Evolutionary conservation across 2,888 invertebrate genomes (phyloP).

Genomic region (Serrognathus titanus): DNA sequence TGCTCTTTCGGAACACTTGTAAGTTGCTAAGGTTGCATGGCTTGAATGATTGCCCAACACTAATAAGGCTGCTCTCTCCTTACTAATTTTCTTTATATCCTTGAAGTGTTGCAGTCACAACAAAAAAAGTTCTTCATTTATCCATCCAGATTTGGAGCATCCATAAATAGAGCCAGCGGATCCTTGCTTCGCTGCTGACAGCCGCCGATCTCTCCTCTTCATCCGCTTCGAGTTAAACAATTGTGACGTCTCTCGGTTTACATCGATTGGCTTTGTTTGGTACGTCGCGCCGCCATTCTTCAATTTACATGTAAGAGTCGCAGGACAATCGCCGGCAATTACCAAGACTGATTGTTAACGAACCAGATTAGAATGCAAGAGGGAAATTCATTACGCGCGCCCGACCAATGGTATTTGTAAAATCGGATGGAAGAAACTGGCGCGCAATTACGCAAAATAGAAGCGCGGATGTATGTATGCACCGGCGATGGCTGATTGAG

Average conservation of each 20-base stretch:
- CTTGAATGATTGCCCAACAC: too few relatives aligned
- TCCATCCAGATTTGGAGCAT: too few relatives aligned
- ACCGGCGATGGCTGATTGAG: conserved; percentile 24
- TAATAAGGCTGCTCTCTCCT: too few relatives aligned
- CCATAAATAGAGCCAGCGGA: too few relatives aligned
- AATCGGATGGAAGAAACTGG: background rate
- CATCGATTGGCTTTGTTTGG: conserved; percentile 25
- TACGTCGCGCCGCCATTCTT: conserved; percentile 15
- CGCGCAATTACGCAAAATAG: background rate
- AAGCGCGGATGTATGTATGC: background rate
- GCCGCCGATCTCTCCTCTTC: conserved; percentile 27
- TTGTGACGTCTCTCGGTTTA: conserved; percentile 33
- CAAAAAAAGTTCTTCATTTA: too few relatives aligned
- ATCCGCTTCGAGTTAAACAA: conserved; percentile 26
- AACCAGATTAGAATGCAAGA: background rate
- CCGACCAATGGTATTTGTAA: background rate
- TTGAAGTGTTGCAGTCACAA: too few relatives aligned
- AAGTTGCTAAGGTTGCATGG: too few relatives aligned
- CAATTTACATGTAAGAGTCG: conserved; percentile 37
- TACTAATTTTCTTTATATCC: too few relatives aligned
- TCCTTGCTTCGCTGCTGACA: too few relatives aligned
- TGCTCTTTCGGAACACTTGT: too few relatives aligned
- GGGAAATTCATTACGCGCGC: background rate
- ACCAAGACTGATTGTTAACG: conserved; percentile 20
- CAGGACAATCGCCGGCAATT: conserved; percentile 33